Evolutionary conservation across 2,888 invertebrate species (phyloP).

Genomic region (Hydropsyche betteni): DNA sequence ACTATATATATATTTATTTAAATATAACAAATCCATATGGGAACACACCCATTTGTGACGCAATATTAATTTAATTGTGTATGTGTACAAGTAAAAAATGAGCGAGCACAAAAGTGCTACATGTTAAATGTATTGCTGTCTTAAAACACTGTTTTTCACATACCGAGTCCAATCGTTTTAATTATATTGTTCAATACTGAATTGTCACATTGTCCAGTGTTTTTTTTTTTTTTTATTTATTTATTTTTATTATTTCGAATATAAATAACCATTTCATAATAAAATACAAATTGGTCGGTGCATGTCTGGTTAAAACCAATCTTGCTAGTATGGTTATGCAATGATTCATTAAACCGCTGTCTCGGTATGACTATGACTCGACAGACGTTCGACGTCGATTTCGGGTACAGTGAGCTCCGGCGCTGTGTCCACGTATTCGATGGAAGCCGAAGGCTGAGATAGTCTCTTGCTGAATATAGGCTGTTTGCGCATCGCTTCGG

Average conservation of each 20-base stretch:
- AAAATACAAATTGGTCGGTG: slow-evolving; percentile 33
- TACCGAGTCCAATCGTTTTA: slow-evolving; percentile 20
- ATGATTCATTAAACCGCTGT: slow-evolving; percentile 80
- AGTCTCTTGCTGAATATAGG: slow-evolving; percentile 90
- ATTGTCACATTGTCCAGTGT: slow-evolving; percentile 27
- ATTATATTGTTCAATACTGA: slow-evolving; percentile 33
- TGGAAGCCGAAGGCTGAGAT: slow-evolving; percentile 86
- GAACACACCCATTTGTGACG: slow-evolving; percentile 25
- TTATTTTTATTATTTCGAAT: slow-evolving; percentile 17
- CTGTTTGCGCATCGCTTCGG: slow-evolving; percentile 93
- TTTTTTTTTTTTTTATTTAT: slow-evolving; percentile 8
- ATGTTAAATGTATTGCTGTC: slow-evolving; percentile 23
- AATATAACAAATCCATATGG: slow-evolving; percentile 38
- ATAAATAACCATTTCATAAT: slow-evolving; percentile 31
- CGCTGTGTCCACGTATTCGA: slow-evolving; percentile 90
- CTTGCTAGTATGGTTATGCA: slow-evolving; percentile 1
- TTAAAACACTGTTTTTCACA: slow-evolving; percentile 25
- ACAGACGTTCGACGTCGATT: slow-evolving; percentile 91
- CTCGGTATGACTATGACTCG: slow-evolving; percentile 94
- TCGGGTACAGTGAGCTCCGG: slow-evolving; percentile 90
- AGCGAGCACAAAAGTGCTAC: slow-evolving; percentile 30
- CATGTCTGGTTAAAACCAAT: slow-evolving; percentile 32
- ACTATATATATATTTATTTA: slow-evolving; percentile 24
- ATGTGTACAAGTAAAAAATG: slow-evolving; percentile 29
- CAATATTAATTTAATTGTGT: slow-evolving; percentile 33